phyloP scores from a whole-genome alignment of 2,797 vertebrate species.

The Muscicapa comitata region DNA sequence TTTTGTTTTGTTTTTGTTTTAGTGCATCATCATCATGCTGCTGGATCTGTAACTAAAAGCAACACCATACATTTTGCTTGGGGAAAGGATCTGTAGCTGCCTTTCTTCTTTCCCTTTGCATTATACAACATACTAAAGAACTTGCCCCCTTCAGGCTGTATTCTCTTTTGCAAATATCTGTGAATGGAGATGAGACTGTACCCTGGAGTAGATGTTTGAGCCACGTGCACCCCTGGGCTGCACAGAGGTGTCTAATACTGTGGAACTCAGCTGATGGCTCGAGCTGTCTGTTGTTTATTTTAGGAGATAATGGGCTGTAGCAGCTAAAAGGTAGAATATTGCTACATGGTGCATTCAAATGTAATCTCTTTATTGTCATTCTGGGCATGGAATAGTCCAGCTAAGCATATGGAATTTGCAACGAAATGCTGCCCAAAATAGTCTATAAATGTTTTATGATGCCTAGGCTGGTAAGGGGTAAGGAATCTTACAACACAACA shows the following conservation, averaged over 20 bases:
- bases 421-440: neutral
- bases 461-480: neutral
- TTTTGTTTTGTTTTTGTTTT: neutral
- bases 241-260: neutral
- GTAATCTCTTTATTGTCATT: constrained; percentile 36
- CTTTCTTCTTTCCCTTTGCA: neutral
- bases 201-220: neutral
- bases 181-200: neutral
- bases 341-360: neutral
- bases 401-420: constrained; percentile 38
- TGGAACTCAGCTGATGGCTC: neutral
- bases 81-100: neutral
- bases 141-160: neutral
- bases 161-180: neutral
- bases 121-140: neutral
- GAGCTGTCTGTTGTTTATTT: neutral
- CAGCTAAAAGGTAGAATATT: neutral
- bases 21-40: neutral
- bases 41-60: neutral
- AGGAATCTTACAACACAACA: neutral
- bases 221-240: neutral
- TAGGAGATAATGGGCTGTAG: neutral
- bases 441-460: constrained; percentile 24
- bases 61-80: neutral
- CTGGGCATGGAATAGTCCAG: constrained; percentile 19